A percentile compares a stretch with the other conserved stretches of the same genome.
Evolutionary conservation across 2,113 vertebrate genomes (phyloP).

Genomic region (Mustela lutreola): DNA sequence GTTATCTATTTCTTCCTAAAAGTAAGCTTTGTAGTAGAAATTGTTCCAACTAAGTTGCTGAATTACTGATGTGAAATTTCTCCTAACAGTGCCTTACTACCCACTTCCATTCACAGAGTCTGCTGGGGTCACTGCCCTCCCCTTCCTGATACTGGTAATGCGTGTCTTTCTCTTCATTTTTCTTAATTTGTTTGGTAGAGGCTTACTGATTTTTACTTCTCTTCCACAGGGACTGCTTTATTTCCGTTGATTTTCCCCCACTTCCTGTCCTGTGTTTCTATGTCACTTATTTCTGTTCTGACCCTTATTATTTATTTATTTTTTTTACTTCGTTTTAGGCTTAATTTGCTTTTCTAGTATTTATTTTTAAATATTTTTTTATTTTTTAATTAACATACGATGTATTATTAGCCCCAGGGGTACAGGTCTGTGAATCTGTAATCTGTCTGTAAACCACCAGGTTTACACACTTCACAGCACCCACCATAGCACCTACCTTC

Average conservation of each 20-base stretch:
- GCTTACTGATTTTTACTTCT: not conserved
- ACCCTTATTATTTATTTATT: not conserved
- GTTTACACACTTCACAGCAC: too few species aligned
- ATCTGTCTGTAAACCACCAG: too few species aligned
- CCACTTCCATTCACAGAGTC: too few species aligned
- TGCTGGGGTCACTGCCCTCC: too few species aligned
- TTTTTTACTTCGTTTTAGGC: not conserved
- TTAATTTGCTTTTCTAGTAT: not conserved
- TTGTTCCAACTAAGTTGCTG: not conserved
- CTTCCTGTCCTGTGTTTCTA: not conserved
- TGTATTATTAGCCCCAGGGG: too few species aligned
- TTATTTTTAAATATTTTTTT: too few species aligned
- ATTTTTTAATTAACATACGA: too few species aligned
- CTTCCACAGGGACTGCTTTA: not conserved
- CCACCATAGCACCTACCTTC: too few species aligned
- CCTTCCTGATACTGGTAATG: not conserved
- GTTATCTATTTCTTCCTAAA: not conserved
- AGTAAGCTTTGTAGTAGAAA: not conserved
- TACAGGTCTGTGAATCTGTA: too few species aligned
- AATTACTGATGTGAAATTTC: not conserved
- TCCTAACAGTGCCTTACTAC: not conserved
- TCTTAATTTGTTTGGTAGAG: not conserved
- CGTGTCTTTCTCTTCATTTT: not conserved
- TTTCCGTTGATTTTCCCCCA: not conserved
- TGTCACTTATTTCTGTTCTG: not conserved